Conservation (phyloP, 2,888 invertebrate genomes). For the Adelphocoris suturalis region DNA sequence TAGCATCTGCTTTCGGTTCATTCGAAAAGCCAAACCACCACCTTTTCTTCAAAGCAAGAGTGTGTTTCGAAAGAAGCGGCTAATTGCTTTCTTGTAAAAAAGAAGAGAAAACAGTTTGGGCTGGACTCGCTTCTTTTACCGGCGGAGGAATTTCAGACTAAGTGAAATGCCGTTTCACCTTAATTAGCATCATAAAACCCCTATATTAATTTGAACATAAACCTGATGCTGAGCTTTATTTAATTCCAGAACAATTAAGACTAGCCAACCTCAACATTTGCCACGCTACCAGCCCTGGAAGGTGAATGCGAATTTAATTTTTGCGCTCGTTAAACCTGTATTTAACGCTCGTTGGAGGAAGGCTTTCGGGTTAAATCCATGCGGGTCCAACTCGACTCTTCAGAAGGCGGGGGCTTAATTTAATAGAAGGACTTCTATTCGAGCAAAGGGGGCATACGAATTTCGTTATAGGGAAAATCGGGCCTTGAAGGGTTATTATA, state of each 20-base stretch:
- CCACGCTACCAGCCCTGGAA: not conserved
- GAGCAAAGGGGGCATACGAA: not conserved
- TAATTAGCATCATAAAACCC: constrained; percentile 40
- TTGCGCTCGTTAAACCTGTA: constrained; percentile 1
- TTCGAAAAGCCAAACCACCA: not conserved
- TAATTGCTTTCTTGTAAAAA: constrained; percentile 47
- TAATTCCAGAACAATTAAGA: constrained; percentile 4
- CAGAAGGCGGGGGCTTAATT: not conserved
- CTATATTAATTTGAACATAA: not conserved
- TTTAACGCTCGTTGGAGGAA: constrained; percentile 22
- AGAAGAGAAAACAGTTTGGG: not conserved
- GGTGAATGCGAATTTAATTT: constrained; percentile 28
- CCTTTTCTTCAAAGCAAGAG: not conserved
- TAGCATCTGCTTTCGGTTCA: constrained; percentile 53
- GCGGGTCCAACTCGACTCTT: not conserved
- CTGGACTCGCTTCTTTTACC: not conserved
- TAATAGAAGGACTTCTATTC: not conserved
- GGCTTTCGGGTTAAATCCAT: constrained; percentile 4
- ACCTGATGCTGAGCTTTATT: constrained; percentile 11
- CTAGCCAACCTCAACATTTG: constrained; percentile 7
- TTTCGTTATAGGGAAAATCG: not conserved
- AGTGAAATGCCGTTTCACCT: constrained; percentile 9
- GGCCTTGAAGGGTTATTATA: not conserved
- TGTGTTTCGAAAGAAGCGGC: not conserved
- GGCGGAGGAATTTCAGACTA: not conserved